A percentile compares a stretch with the other conserved stretches of the same genome.
Conservation (phyloP, 2,888 invertebrate species). For the Lepidochrysops patricia region DNA sequence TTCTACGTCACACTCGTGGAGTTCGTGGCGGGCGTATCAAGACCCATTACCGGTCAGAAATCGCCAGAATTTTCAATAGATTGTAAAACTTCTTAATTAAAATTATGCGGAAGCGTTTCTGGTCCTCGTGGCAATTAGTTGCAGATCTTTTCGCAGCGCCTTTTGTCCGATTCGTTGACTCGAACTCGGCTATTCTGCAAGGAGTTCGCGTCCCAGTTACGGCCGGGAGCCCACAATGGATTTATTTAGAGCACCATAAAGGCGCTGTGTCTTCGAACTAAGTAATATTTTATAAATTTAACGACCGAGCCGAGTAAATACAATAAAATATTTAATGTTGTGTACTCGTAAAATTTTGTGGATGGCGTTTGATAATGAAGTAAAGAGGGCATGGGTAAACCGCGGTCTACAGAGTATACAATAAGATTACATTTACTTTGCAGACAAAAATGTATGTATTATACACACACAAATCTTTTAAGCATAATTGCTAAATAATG, state of each 20-base stretch:
- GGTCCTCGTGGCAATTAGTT: constrained; percentile 13
- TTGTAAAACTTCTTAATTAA: constrained; percentile 15
- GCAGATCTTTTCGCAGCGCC: constrained; percentile 7
- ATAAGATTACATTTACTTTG: too few relatives aligned
- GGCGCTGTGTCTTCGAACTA: not conserved
- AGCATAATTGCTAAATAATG: too few relatives aligned
- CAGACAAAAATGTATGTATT: too few relatives aligned
- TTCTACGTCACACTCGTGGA: not conserved
- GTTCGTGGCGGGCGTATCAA: not conserved
- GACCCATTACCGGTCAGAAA: not conserved
- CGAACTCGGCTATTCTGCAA: not conserved
- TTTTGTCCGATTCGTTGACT: constrained; percentile 9
- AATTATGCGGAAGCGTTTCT: constrained; percentile 12
- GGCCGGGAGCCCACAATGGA: not conserved
- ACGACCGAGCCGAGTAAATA: not conserved
- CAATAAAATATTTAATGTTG: not conserved
- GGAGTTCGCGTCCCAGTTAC: not conserved
- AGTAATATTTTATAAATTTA: constrained; percentile 2
- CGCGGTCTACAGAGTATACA: not conserved
- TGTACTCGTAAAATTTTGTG: not conserved
- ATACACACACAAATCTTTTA: too few relatives aligned
- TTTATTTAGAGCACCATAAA: not conserved
- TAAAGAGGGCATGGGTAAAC: not conserved
- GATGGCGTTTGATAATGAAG: not conserved
- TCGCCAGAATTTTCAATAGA: constrained; percentile 7